phyloP scores from a whole-genome alignment of 2,888 invertebrate genomes.

The Calliopum simillimum region DNA sequence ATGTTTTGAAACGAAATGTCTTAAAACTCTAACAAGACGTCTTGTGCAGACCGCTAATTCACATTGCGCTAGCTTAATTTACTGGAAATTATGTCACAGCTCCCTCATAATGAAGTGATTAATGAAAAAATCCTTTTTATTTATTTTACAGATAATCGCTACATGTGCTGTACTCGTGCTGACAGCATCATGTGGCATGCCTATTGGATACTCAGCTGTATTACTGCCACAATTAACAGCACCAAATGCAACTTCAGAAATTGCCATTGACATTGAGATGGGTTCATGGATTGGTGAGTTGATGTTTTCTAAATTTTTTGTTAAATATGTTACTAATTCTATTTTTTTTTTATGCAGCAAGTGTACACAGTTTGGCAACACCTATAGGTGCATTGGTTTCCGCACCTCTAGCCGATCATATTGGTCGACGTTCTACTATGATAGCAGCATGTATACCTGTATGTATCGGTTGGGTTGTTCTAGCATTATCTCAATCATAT shows the following conservation, averaged over 20 bases:
- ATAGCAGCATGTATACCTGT: conserved; percentile 76
- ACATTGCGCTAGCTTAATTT: background rate
- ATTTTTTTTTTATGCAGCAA: conserved; percentile 69
- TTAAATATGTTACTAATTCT: background rate
- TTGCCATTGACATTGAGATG: conserved; percentile 74
- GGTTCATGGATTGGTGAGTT: conserved; percentile 78
- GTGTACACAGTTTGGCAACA: conserved; percentile 82
- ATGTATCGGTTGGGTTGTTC: conserved; percentile 76
- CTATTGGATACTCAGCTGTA: conserved; percentile 80
- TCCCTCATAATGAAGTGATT: background rate
- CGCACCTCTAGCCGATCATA: conserved; percentile 77
- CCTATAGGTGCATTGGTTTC: conserved; percentile 80
- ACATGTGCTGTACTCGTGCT: conserved; percentile 78
- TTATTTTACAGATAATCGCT: conserved; percentile 72
- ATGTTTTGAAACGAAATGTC: too few species aligned
- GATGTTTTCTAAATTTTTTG: background rate
- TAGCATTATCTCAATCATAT: conserved; percentile 72
- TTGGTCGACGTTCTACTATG: conserved; percentile 76
- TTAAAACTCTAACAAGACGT: background rate
- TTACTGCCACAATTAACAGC: conserved; percentile 79
- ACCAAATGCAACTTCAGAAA: conserved; percentile 65
- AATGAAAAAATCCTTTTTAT: background rate
- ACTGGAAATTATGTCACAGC: background rate
- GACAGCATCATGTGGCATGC: conserved; percentile 82
- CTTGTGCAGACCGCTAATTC: background rate